phyloP scores from a whole-genome alignment of 1,140 invertebrate genomes.

The Tetragnatha versicolor region DNA sequence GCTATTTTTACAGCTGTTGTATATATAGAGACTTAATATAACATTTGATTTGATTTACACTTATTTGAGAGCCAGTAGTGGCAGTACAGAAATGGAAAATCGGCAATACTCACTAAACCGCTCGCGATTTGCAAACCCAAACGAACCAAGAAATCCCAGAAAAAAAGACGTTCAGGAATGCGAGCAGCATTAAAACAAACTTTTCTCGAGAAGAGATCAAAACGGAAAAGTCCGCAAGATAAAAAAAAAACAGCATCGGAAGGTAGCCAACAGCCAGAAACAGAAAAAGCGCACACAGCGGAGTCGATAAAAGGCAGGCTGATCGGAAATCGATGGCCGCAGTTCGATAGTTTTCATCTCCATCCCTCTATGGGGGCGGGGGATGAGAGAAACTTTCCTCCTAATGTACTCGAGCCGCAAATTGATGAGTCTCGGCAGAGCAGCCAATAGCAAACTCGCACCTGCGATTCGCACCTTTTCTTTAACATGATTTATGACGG shows the following conservation, averaged over 20 bases:
- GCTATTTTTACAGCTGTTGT: too few species aligned
- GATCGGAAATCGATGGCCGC: conserved; percentile 49
- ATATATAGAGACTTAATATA: too few species aligned
- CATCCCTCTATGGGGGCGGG: conserved; percentile 8
- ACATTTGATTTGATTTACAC: too few species aligned
- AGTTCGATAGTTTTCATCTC: conserved; percentile 54
- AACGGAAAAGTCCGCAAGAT: background rate
- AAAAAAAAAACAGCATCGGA: background rate
- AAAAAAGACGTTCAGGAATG: background rate
- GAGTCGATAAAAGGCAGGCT: conserved; percentile 44
- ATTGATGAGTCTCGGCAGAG: conserved; percentile 45
- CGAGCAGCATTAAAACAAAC: background rate
- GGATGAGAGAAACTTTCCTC: conserved; percentile 6
- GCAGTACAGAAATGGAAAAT: too few species aligned
- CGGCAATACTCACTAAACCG: too few species aligned
- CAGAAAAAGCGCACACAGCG: background rate
- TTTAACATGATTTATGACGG: background rate
- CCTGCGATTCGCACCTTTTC: conserved; percentile 52
- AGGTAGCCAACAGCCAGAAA: background rate
- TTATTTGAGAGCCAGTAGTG: too few species aligned
- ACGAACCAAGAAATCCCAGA: too few species aligned
- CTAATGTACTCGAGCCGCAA: conserved; percentile 47
- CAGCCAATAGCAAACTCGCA: conserved; percentile 52
- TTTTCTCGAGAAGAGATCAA: background rate
- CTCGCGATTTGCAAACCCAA: too few species aligned